phyloP scores from a whole-genome alignment of 2,888 invertebrate species.

The Eulithis prunata region DNA sequence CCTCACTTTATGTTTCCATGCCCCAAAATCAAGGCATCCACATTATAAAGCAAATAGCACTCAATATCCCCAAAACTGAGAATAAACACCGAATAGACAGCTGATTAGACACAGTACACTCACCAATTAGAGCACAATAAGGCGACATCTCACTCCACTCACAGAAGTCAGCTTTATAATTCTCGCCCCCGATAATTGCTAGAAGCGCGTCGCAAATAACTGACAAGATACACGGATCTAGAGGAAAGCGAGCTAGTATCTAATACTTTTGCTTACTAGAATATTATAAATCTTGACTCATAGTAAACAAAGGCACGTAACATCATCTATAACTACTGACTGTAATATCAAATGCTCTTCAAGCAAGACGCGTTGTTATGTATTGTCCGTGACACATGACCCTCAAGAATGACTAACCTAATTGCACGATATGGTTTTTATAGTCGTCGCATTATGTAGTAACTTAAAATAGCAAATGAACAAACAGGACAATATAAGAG shows the following conservation, averaged over 20 bases:
- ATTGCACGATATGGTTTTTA: not conserved
- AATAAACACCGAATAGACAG: slow-evolving; percentile 16
- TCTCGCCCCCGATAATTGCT: slow-evolving; percentile 55
- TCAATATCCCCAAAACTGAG: slow-evolving; percentile 4
- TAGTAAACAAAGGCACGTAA: not conserved
- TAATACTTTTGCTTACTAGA: not conserved
- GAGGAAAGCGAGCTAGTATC: slow-evolving; percentile 4
- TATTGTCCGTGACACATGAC: slow-evolving; percentile 10
- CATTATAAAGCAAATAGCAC: not conserved
- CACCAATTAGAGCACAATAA: slow-evolving; percentile 58
- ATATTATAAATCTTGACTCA: too few species aligned
- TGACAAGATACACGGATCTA: slow-evolving; percentile 46
- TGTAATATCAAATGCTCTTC: not conserved
- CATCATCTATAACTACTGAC: not conserved
- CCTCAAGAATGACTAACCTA: slow-evolving; percentile 8
- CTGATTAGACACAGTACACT: slow-evolving; percentile 50
- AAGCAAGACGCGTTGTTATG: not conserved
- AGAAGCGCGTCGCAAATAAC: slow-evolving; percentile 55
- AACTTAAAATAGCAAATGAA: slow-evolving; percentile 14
- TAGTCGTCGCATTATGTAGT: not conserved
- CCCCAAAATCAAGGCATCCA: not conserved
- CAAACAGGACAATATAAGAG: slow-evolving; percentile 11
- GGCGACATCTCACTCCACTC: slow-evolving; percentile 50
- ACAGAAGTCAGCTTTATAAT: slow-evolving; percentile 52
- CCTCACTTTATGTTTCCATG: too few species aligned